These are phyloP conservation scores for Pangasianodon hypophthalmus DNA, from an alignment of 2,113 vertebrate species.

Conservation along the genomic window DNA sequence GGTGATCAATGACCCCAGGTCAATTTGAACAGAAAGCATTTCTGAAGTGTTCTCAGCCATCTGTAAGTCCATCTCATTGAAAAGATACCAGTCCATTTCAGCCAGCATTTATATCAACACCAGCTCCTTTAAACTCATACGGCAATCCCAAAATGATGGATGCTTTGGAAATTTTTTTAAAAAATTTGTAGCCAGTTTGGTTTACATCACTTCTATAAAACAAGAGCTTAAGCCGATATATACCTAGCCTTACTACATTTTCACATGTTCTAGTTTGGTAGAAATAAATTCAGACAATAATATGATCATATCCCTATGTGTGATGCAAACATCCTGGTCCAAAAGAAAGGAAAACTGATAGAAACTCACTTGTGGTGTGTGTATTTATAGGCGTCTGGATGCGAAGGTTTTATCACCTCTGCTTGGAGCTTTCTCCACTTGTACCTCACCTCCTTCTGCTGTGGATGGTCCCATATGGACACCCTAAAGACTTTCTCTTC, in stretches of 20 bases:
- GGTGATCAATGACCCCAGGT: background rate
- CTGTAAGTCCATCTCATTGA: background rate
- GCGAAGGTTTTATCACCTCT: background rate
- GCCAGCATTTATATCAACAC: background rate
- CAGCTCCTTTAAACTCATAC: background rate
- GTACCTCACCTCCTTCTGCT: background rate
- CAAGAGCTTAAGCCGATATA: background rate
- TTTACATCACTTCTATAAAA: background rate
- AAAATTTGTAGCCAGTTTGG: background rate
- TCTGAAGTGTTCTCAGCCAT: background rate
- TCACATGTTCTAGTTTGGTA: background rate
- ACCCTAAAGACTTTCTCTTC: background rate
- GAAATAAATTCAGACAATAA: background rate
- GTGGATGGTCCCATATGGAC: background rate
- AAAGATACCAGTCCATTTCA: background rate
- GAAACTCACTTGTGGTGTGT: background rate
- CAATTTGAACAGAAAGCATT: background rate
- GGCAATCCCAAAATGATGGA: background rate
- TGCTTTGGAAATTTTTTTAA: background rate
- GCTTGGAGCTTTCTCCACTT: background rate
- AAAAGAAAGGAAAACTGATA: background rate
- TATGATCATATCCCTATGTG: background rate
- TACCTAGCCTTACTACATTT: background rate
- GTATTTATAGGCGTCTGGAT: background rate
- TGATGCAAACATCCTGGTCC: background rate